phyloP scores from a whole-genome alignment of 2,888 invertebrate species.

The Mermis nigrescens region DNA sequence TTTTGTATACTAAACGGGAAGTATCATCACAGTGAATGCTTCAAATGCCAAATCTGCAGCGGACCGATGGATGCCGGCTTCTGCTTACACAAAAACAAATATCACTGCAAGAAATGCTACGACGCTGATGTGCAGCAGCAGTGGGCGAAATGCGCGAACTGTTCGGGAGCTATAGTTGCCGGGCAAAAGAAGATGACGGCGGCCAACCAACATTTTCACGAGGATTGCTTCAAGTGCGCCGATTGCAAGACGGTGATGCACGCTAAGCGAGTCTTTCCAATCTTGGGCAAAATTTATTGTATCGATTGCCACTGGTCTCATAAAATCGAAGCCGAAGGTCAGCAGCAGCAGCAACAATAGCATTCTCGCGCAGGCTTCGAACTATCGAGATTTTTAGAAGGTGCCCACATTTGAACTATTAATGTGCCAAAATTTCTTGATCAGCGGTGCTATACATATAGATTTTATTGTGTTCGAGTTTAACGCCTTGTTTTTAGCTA shows the following conservation, averaged over 20 bases:
- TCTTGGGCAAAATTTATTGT: not conserved
- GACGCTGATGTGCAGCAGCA: not conserved
- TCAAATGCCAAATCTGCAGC: not conserved
- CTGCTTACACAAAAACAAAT: not conserved
- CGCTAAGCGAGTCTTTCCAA: not conserved
- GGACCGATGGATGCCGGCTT: not conserved
- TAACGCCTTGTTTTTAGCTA: no score
- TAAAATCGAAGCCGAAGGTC: not conserved
- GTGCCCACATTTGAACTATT: no score
- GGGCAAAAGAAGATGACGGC: not conserved
- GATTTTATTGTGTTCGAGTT: no score
- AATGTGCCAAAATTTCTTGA: no score
- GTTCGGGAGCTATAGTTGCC: not conserved
- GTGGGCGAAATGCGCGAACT: not conserved
- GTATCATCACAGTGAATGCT: not conserved
- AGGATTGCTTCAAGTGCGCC: not conserved
- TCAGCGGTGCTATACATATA: no score
- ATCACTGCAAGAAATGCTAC: not conserved
- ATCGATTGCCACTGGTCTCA: not conserved
- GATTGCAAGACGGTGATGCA: not conserved
- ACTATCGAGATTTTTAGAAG: no score
- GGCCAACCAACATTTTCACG: not conserved
- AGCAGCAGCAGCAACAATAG: no score
- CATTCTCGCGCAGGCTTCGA: no score
- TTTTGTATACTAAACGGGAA: not conserved